phyloP scores from a whole-genome alignment of 1,140 invertebrate genomes.

The Ceratina calcarata region DNA sequence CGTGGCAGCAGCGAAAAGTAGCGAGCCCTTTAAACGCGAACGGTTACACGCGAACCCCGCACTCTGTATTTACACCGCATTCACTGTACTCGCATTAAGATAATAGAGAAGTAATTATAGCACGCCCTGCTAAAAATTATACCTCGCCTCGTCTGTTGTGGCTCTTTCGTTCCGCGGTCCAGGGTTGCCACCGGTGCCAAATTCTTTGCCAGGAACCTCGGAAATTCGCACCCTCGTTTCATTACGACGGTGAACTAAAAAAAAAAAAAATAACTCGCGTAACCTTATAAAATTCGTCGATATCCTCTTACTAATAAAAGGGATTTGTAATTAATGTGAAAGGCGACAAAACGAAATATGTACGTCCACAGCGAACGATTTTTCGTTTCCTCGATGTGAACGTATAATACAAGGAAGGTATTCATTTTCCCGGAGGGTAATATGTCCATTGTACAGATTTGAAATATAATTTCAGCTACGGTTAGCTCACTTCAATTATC shows the following conservation, averaged over 20 bases:
- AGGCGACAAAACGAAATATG: too few species aligned
- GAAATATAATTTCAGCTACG: constrained; percentile 3
- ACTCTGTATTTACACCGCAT: not conserved
- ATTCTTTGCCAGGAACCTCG: not conserved
- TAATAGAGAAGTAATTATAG: constrained; percentile 22
- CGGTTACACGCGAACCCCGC: not conserved
- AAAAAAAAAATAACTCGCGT: too few species aligned
- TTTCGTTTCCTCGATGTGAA: too few species aligned
- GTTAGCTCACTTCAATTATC: not conserved
- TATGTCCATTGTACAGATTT: not conserved
- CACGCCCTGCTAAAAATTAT: not conserved
- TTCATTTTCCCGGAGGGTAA: constrained; percentile 14
- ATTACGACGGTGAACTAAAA: not conserved
- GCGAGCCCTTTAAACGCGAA: not conserved
- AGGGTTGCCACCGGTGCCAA: not conserved
- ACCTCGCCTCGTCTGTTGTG: not conserved
- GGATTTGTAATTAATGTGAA: too few species aligned
- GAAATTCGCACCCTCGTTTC: not conserved
- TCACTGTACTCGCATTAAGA: not conserved
- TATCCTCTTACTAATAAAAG: too few species aligned
- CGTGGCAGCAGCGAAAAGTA: too few species aligned
- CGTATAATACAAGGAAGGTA: not conserved
- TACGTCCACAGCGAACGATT: too few species aligned
- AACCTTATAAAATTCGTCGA: too few species aligned
- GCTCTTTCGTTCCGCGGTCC: too few species aligned